These are phyloP conservation scores for Oreotrochilus melanogaster DNA, from an alignment of 2,113 vertebrate species.

Conservation along the genomic window DNA sequence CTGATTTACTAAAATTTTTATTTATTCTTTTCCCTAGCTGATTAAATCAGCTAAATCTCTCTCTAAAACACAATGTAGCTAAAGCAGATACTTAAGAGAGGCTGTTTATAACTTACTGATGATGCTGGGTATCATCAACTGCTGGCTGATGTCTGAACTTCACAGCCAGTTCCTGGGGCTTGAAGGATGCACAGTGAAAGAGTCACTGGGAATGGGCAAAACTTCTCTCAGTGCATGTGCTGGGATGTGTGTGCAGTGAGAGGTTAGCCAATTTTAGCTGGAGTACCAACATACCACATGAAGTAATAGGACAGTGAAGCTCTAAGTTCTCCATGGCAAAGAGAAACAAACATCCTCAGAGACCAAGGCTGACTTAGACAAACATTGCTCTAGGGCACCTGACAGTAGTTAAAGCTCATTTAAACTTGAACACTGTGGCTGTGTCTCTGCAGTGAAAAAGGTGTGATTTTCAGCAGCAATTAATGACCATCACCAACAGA, in stretches of 20 bases:
- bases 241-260: neutral
- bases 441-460: neutral
- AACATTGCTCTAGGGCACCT: neutral
- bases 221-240: neutral
- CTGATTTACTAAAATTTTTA: neutral
- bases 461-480: slow-evolving; percentile 24
- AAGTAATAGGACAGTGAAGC: neutral
- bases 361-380: neutral
- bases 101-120: neutral
- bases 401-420: slow-evolving; percentile 3
- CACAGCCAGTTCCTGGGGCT: neutral
- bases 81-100: neutral
- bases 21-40: neutral
- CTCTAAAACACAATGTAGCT: neutral
- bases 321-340: neutral
- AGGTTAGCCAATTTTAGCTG: neutral
- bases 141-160: neutral
- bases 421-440: neutral
- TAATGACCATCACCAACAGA: neutral
- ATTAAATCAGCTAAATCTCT: slow-evolving; percentile 14
- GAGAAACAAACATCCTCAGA: slow-evolving; percentile 13
- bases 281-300: slow-evolving; percentile 24
- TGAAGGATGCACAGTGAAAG: neutral
- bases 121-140: neutral
- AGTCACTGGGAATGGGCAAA: neutral